phyloP scores from a whole-genome alignment of 2,888 invertebrate genomes.

The Mallateleia sp. region DNA sequence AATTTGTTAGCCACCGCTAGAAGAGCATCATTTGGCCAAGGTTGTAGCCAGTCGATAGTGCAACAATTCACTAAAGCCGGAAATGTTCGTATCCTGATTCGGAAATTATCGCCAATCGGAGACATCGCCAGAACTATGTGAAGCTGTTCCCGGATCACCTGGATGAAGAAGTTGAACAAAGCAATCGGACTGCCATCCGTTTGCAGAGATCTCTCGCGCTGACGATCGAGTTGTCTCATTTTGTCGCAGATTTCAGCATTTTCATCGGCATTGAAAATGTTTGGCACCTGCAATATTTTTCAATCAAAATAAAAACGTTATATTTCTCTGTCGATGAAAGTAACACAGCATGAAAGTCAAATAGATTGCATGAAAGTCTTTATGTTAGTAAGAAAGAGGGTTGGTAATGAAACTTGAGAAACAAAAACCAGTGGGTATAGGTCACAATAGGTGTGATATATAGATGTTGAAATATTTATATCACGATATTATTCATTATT shows the following conservation, averaged over 20 bases:
- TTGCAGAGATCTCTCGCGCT: conserved; percentile 95
- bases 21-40: conserved; percentile 98
- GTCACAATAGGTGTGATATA: too few species aligned
- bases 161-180: conserved; percentile 97
- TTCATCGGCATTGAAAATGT: conserved; percentile 96
- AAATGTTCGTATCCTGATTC: conserved; percentile 96
- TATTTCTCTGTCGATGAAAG: too few species aligned
- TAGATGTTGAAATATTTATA: too few species aligned
- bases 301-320: not conserved
- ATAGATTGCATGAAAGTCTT: too few species aligned
- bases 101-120: conserved; percentile 96
- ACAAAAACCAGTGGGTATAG: too few species aligned
- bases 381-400: too few species aligned
- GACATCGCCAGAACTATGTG: conserved; percentile 98
- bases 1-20: conserved; percentile 95
- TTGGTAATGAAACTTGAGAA: too few species aligned
- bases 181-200: conserved; percentile 98
- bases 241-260: conserved; percentile 97
- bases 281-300: conserved; percentile 91
- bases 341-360: too few species aligned
- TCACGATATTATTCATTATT: too few species aligned
- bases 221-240: conserved; percentile 97
- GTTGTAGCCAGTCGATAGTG: conserved; percentile 98
- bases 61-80: conserved; percentile 98
- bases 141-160: conserved; percentile 96